Conservation (phyloP, 1,140 invertebrate species). For the Holotrichia oblita region DNA sequence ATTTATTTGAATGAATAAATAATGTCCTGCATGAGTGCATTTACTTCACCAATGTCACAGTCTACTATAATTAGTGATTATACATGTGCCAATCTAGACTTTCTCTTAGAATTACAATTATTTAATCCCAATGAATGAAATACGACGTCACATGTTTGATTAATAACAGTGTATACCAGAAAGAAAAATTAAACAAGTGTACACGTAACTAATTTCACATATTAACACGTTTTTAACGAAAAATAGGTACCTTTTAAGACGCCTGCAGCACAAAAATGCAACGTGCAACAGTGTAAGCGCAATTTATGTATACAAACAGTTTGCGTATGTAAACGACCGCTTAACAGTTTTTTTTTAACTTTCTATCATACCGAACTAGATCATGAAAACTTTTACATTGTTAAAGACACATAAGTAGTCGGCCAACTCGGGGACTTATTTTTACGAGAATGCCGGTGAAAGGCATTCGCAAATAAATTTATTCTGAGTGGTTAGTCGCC, state of each 20-base stretch:
- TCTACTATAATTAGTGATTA: no score
- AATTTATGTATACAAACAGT: neutral
- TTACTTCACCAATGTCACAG: no score
- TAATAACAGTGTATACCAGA: neutral
- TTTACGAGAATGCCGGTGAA: neutral
- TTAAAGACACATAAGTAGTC: neutral
- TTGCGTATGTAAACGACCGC: neutral
- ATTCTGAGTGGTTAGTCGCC: neutral
- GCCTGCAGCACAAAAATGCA: no score
- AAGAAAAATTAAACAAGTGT: no score
- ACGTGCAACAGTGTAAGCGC: neutral
- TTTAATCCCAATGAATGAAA: constrained; percentile 3
- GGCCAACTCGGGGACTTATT: neutral
- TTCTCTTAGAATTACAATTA: neutral
- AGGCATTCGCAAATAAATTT: neutral
- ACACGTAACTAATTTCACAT: no score
- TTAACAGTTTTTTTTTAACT: neutral
- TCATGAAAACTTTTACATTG: constrained; percentile 34
- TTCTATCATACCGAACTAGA: neutral
- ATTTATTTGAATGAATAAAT: no score
- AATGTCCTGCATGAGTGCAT: no score
- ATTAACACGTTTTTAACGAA: no score
- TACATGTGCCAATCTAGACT: neutral
- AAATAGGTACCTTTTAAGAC: no score
- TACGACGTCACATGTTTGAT: neutral